Conservation (phyloP, 2,797 vertebrate genomes). For the Pelochelys cantorii region DNA sequence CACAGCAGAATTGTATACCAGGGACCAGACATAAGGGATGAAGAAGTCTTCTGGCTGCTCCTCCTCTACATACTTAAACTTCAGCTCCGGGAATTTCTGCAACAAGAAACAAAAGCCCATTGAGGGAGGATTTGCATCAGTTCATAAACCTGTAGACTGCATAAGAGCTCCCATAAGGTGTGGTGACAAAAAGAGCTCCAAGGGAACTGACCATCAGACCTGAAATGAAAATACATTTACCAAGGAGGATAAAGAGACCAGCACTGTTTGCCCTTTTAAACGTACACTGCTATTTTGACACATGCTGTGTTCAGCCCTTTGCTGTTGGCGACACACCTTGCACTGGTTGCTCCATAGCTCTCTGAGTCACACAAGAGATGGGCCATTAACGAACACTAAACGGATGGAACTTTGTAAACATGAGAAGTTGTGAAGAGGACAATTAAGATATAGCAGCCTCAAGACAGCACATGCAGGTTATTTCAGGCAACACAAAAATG, state of each 20-base stretch:
- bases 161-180: neutral
- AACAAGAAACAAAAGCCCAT: constrained; percentile 58
- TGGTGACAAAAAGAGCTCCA: neutral
- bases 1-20: constrained; percentile 93
- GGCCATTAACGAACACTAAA: neutral
- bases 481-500: neutral
- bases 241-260: neutral
- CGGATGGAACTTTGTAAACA: fast-evolving
- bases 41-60: constrained; percentile 99
- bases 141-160: neutral
- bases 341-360: neutral
- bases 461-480: neutral
- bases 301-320: neutral
- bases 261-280: neutral
- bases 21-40: constrained; percentile 97
- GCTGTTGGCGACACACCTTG: neutral
- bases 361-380: neutral
- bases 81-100: constrained; percentile 97
- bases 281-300: neutral
- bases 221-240: neutral
- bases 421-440: neutral
- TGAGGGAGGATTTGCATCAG: constrained; percentile 5
- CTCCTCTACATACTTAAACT: constrained; percentile 98
- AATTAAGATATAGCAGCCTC: neutral
- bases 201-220: neutral